A percentile compares a stretch with the other conserved stretches of the same genome.
phyloP scores from a whole-genome alignment of 2,797 vertebrate genomes.

The Heliangelus exortis region DNA sequence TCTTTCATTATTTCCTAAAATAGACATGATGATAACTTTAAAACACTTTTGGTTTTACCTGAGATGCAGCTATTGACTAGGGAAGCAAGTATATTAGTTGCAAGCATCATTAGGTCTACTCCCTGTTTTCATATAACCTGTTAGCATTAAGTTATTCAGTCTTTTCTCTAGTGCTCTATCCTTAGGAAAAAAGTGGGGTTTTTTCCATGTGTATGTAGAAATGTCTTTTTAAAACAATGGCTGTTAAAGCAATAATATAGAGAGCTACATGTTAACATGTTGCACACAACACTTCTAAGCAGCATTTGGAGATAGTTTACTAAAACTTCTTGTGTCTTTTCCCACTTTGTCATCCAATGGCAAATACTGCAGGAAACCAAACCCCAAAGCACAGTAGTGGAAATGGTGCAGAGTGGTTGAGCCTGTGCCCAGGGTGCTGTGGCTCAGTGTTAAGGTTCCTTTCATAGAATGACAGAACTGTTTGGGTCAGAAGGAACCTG shows the following conservation, averaged over 20 bases:
- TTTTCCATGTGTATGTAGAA: background rate
- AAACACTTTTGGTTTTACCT: background rate
- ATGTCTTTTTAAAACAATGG: background rate
- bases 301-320: background rate
- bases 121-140: background rate
- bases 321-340: background rate
- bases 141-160: background rate
- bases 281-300: background rate
- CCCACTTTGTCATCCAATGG: background rate
- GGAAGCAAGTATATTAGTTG: background rate
- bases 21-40: background rate
- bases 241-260: background rate
- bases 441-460: background rate
- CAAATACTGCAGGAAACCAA: background rate
- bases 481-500: no score
- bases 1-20: background rate
- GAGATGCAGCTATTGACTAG: background rate
- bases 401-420: fast-evolving
- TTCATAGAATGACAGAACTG: background rate
- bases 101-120: background rate
- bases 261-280: background rate
- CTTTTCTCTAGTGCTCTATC: background rate
- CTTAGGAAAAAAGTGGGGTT: background rate
- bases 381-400: background rate
- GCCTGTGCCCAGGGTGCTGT: fast-evolving